Evolutionary conservation across 2,888 invertebrate species (phyloP), one percentile per base, ranked within the genome.

Genomic region (Exephanes ischioxanthus): DNA sequence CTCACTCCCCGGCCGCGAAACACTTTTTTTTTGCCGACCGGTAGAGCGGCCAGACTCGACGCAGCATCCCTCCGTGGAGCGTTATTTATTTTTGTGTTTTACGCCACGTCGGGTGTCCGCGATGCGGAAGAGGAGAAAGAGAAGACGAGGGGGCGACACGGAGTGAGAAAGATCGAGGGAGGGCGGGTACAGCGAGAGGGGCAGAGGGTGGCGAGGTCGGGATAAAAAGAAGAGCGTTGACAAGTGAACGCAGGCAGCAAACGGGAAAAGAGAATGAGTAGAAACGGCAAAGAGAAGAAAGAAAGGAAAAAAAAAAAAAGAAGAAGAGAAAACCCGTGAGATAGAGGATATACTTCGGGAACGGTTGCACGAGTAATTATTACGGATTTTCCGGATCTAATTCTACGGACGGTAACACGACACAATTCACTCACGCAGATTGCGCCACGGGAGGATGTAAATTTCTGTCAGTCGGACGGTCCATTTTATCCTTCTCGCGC

Each of bases 381-480:
- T 93, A 93, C 92, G 93, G 93, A 93, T 93, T 93, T 93, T 93
- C 92, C 92, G 92, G 92, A 93, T 93, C 93, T 93, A 93, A 93
- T 93, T 93, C 93, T 93, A 92, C 91, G 92, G 90, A 91, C 93
- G 92, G 92, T 92, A 93, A 93, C 93, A 91, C 92, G 92, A 93
- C 93, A 93, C 93, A 92, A 93, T 93, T 93, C 93, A 93, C 93
- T 93, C 93, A 93, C 93, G 93, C 93, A 93, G 92, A 93, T 93
- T 93, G 93, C 92, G 92, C 45, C 92, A 90, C 90, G 92, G 91
- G 90, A 92, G 92, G 91, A 92, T 92, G 92, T 93, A 92, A 93
- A 93, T 93, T 93, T 92, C 93, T 93, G 92, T 92, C 92, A 92
- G 92, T 92, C 91, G 90, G 91, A 91, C 90, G 91, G 92, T 93